Percentiles rank a stretch among this genome's conserved stretches.
phyloP scores from a whole-genome alignment of 1,140 invertebrate genomes.

The Microplitis mediator region DNA sequence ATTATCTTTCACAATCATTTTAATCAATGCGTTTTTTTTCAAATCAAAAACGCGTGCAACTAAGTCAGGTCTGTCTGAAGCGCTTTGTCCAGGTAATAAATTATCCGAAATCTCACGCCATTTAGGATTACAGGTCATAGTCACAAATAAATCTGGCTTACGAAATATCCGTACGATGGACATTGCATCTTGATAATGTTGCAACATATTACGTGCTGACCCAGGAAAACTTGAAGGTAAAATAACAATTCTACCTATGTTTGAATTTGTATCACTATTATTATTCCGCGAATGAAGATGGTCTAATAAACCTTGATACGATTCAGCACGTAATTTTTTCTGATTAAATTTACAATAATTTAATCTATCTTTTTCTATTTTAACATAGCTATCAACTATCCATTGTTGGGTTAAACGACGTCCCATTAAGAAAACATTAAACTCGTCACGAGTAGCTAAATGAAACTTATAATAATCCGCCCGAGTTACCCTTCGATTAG shows the following conservation, averaged over 20 bases:
- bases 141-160: no score
- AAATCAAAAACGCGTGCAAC: constrained; percentile 19
- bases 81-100: no score
- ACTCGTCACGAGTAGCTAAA: constrained; percentile 4
- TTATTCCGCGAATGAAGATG: neutral
- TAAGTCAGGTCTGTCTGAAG: no score
- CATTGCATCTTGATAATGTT: no score
- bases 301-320: neutral
- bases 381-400: constrained; percentile 17
- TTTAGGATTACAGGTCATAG: no score
- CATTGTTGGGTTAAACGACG: constrained; percentile 12
- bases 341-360: constrained; percentile 4
- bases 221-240: constrained; percentile 48
- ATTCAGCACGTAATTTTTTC: constrained; percentile 7
- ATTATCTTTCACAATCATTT: constrained; percentile 9
- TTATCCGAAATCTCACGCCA: no score
- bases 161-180: no score
- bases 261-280: neutral
- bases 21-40: constrained; percentile 15
- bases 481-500: constrained; percentile 8
- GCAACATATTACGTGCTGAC: constrained; percentile 45
- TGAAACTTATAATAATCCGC: neutral
- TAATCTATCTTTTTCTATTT: constrained; percentile 23
- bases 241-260: constrained; percentile 40
- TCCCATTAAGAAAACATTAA: constrained; percentile 9